Evolutionary conservation across 2,888 invertebrate species (phyloP), one percentile per base, ranked within the genome.

Genomic region (Celastrina argiolus): DNA sequence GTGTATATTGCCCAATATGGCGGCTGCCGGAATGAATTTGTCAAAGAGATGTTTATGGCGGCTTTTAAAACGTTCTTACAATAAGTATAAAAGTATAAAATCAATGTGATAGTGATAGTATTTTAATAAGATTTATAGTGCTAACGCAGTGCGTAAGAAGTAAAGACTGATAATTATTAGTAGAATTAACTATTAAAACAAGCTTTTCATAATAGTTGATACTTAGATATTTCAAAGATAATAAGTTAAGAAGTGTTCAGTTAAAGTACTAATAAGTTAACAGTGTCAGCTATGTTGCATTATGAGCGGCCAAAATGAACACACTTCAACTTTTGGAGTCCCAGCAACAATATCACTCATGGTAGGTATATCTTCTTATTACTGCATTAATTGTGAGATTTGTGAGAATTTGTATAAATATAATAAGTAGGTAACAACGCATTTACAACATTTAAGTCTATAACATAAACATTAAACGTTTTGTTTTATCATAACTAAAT

Each of bases 271-370:
- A 64, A 36, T 14, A 45, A 63, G 64, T 63, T 59, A 59, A 45
- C 36, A 65, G 67, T 77, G 70, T 70, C 76, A 85, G 85, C 80
- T 74, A 88, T 88, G 89, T 81, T 82, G 79, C 84, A 87, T 74
- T 74, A 89, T 89, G 89, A 87, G 80, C 82, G 82, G 76, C 74
- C 83, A 81, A 81, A 85, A 89, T 89, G 88, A 89, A 79, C 71
- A 78, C 74, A 78, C 79, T 75, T 78, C 82, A 71, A 76, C 77
- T 73, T 76, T 78, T 72, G 77, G 75, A 74, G 73, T 76, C 72
- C 72, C 75, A 70, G 74, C 81, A 80, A 83, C 87, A 80, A 83
- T 85, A 80, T 86, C 85, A 85, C 87, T 85, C 84, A 90, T 87
- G 86, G 91, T 86, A 79, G 76, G 80, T 73, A 66, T n/a, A 45